Conservation (phyloP, 1,140 invertebrate genomes). For the Saccostrea glomerata region DNA sequence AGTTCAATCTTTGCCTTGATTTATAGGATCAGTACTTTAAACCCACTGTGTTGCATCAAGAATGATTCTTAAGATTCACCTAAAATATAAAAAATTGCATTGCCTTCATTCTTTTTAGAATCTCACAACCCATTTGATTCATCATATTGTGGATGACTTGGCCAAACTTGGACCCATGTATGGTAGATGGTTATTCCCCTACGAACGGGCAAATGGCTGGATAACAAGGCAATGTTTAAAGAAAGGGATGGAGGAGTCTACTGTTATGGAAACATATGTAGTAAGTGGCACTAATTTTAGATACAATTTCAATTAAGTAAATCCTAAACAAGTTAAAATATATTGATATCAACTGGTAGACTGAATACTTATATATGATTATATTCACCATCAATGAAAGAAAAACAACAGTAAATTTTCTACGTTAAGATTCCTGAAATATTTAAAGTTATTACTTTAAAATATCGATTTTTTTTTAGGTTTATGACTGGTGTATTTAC, state of each 20-base stretch:
- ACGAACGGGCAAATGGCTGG: neutral
- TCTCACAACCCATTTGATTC: slow-evolving; percentile 24
- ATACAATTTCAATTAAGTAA: neutral
- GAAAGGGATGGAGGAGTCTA: slow-evolving; percentile 39
- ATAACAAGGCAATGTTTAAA: slow-evolving; percentile 39
- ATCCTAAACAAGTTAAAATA: too few species aligned
- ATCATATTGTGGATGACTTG: slow-evolving; percentile 24
- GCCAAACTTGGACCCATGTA: slow-evolving; percentile 10
- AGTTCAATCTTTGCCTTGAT: neutral
- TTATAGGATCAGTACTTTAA: too few species aligned
- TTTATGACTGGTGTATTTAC: slow-evolving; percentile 35
- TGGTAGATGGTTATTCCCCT: slow-evolving; percentile 2
- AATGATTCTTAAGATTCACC: too few species aligned
- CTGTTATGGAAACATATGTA: slow-evolving; percentile 42
- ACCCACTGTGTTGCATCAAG: too few species aligned
- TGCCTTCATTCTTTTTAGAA: neutral
- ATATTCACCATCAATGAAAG: too few species aligned
- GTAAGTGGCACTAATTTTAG: slow-evolving; percentile 3
- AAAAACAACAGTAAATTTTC: neutral
- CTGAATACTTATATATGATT: neutral
- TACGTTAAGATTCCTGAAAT: neutral
- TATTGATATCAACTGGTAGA: too few species aligned
- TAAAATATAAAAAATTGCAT: too few species aligned
- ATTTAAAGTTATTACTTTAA: too few species aligned
- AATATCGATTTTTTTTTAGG: neutral